Evolutionary conservation across 1,140 invertebrate species (phyloP), one percentile per base, ranked within the genome.

Genomic region (Drosophila nigrodunni): DNA sequence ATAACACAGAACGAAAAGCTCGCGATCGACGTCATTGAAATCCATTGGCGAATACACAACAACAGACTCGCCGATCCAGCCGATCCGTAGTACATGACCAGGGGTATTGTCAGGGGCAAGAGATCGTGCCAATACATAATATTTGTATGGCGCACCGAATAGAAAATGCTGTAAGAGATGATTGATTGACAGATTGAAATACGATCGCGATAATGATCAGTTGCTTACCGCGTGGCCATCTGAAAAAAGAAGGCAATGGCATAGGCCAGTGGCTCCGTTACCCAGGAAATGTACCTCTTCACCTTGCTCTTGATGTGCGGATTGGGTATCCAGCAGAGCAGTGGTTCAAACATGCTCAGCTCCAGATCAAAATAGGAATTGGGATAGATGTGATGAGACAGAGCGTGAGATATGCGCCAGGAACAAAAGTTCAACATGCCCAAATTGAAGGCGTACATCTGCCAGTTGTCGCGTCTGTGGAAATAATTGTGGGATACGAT

Each of bases 391-490:
- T 97, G 97, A 91, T 97, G 97, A 34, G 96, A 97, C 18, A 97
- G 81, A 0, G 93, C 95, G 80, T 97, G 97, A 0, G 94, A 95
- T 43, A 97, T 94, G 74, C 96, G 93, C 94, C 96, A 97, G 66
- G 96, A 94, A 65, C 95, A 95, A 82, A 90, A 94, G 93, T 92
- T 92, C 91, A 96, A 91, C 55, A 95, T 83, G 34, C 93, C 93
- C 10, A 98, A 90, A 82, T 97, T 96, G 67, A 96, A 96, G 43
- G 96, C 94, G 82, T 96, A 97, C 95, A 97, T 97, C 49, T 97
- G 94, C 94, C 96, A 97, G 83, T 94, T 97, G 82, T 97, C 95
- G 18, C 93, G 94, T 79, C 95, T 94, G 87, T 98, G 97, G 54
- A 97, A 95, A 85, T 96, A 98, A 92, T 98, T 98, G 86, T 98